These are phyloP conservation scores for Drosophila lacicola DNA, from an alignment of 2,888 invertebrate genomes.

Conservation along the genomic window DNA sequence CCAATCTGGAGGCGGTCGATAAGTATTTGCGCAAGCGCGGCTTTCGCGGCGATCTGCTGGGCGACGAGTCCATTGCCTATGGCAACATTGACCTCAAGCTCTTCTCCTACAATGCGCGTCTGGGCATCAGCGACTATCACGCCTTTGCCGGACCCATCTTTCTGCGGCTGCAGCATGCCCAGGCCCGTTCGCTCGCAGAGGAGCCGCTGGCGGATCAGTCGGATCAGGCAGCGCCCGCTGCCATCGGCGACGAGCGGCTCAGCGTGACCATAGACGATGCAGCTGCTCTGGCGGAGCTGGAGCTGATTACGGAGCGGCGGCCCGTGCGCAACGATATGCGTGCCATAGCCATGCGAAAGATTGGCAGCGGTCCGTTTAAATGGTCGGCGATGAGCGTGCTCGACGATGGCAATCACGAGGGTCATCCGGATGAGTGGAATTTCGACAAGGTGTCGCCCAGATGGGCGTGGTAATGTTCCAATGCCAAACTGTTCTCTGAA, in stretches of 20 bases:
- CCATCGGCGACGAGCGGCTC: constrained; percentile 79
- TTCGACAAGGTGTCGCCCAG: constrained; percentile 83
- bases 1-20: constrained; percentile 82
- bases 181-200: constrained; percentile 26
- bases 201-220: constrained; percentile 9
- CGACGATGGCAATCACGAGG: constrained; percentile 79
- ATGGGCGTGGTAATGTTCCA: constrained; percentile 83
- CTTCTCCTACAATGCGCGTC: constrained; percentile 82
- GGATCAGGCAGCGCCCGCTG: constrained; percentile 47
- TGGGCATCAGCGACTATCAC: constrained; percentile 83
- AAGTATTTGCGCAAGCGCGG: constrained; percentile 81
- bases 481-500: neutral
- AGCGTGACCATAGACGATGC: constrained; percentile 81
- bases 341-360: constrained; percentile 79
- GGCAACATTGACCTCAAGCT: constrained; percentile 85
- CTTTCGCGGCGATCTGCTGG: constrained; percentile 84
- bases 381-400: constrained; percentile 82
- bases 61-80: constrained; percentile 83
- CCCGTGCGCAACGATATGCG: constrained; percentile 83
- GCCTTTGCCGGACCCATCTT: constrained; percentile 85
- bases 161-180: constrained; percentile 76
- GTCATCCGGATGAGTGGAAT: constrained; percentile 85
- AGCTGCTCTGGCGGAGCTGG: constrained; percentile 81
- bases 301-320: constrained; percentile 82
- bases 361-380: constrained; percentile 81